These are phyloP conservation scores for Aleiodes testaceus DNA, from an alignment of 2,888 invertebrate species.

Conservation along the genomic window DNA sequence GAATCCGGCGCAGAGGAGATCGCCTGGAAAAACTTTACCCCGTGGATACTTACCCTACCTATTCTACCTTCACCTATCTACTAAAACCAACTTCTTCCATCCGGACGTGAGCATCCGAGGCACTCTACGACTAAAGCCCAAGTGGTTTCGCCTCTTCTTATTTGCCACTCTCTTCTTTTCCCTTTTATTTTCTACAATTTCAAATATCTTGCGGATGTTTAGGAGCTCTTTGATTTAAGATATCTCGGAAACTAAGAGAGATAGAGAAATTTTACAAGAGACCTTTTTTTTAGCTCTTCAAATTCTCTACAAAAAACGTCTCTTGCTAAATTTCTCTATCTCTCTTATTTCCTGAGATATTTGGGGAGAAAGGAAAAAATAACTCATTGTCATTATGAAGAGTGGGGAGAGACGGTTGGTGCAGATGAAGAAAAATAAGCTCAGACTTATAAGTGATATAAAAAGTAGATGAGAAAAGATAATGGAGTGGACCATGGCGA, in stretches of 20 bases:
- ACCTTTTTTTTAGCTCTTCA: background rate
- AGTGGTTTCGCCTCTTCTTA: conserved; percentile 22
- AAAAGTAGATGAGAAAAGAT: conserved; percentile 44
- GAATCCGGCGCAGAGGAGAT: conserved; percentile 67
- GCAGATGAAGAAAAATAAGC: conserved; percentile 39
- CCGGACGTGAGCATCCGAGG: conserved; percentile 36
- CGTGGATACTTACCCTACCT: conserved; percentile 59
- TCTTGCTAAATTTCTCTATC: background rate
- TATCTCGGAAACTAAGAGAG: too few species aligned
- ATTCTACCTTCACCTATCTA: conserved; percentile 34
- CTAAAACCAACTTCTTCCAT: conserved; percentile 37
- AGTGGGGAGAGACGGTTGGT: conserved; percentile 53
- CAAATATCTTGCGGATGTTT: conserved; percentile 3
- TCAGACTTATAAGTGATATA: conserved; percentile 47
- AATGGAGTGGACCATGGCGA: conserved; percentile 58
- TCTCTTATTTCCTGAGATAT: conserved; percentile 14
- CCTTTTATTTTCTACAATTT: conserved; percentile 7
- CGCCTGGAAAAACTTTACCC: conserved; percentile 67
- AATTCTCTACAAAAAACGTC: background rate
- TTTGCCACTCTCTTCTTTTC: conserved; percentile 11
- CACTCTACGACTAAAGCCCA: conserved; percentile 34
- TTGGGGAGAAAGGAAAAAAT: conserved; percentile 57
- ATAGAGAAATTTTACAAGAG: too few species aligned
- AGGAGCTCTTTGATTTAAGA: conserved; percentile 12
- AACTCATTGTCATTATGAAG: conserved; percentile 66